phyloP scores from a whole-genome alignment of 1,140 invertebrate species.

The Dendrolimus punctatus region DNA sequence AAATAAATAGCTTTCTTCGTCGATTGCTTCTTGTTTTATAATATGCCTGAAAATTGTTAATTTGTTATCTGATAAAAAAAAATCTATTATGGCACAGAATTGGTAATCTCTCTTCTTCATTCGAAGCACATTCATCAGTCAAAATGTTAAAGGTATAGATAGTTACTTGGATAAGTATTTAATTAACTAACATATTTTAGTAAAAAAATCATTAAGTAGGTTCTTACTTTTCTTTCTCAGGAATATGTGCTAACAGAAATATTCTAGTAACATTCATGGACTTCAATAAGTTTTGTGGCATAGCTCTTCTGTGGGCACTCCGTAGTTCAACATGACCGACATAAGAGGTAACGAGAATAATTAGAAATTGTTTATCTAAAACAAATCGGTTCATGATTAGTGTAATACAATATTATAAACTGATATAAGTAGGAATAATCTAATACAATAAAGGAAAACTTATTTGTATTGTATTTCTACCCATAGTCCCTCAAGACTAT shows the following conservation, averaged over 20 bases:
- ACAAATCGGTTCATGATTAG: not conserved
- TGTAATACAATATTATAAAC: too few species aligned
- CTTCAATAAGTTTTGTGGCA: conserved; percentile 72
- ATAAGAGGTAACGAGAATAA: conserved; percentile 84
- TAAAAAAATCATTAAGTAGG: conserved; percentile 5
- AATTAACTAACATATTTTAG: not conserved
- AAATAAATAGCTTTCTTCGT: conserved; percentile 76
- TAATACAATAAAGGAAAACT: too few species aligned
- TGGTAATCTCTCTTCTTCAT: too few species aligned
- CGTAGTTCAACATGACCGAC: conserved; percentile 80
- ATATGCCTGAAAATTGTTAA: too few species aligned
- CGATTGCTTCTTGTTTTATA: conserved; percentile 74
- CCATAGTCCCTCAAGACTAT: too few species aligned
- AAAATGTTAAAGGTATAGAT: too few species aligned
- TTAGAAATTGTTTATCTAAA: conserved; percentile 33
- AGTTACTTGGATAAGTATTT: too few species aligned
- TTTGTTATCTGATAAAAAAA: too few species aligned
- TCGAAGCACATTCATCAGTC: too few species aligned
- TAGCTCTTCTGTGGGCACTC: conserved; percentile 78
- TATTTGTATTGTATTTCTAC: too few species aligned
- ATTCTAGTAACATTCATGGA: conserved; percentile 75
- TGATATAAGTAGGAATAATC: too few species aligned
- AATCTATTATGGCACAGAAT: too few species aligned
- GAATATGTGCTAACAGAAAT: conserved; percentile 80
- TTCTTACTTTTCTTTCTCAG: conserved; percentile 59